phyloP scores from a whole-genome alignment of 2,797 vertebrate species.

The Acanthiza pusilla region DNA sequence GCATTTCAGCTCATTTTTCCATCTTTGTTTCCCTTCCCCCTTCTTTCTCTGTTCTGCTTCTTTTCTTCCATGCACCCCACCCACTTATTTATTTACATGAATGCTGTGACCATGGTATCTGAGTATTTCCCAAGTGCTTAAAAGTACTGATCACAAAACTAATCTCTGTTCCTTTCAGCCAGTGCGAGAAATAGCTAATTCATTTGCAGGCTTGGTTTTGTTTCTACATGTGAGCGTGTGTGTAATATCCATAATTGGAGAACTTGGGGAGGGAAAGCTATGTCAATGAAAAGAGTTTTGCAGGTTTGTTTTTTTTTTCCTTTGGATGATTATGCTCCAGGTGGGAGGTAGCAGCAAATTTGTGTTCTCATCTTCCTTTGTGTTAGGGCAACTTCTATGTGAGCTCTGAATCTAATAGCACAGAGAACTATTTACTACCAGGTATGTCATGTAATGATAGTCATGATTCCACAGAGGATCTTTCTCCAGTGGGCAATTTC shows the following conservation, averaged over 20 bases:
- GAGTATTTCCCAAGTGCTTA: slow-evolving; percentile 28
- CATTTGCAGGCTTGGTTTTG: slow-evolving; percentile 49
- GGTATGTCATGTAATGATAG: not conserved
- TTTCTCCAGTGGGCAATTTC: not conserved
- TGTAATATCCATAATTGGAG: not conserved
- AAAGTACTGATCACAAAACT: slow-evolving; percentile 38
- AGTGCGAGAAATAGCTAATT: not conserved
- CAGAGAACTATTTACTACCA: not conserved
- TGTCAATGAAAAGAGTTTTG: not conserved
- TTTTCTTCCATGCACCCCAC: not conserved
- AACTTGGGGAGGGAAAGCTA: not conserved
- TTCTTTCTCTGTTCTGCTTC: slow-evolving; percentile 10
- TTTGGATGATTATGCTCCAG: not conserved
- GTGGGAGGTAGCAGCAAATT: not conserved
- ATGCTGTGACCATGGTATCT: slow-evolving; percentile 41
- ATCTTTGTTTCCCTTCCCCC: not conserved
- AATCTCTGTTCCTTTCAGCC: slow-evolving; percentile 24
- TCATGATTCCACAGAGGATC: not conserved
- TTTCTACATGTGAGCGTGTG: slow-evolving; percentile 27
- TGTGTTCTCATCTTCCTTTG: not conserved
- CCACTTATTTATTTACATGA: slow-evolving; percentile 44
- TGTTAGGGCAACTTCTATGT: not conserved
- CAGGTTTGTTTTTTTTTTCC: not conserved
- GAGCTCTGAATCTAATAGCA: not conserved
- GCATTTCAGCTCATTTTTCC: not conserved